These are phyloP conservation scores for Megaceryle torquata DNA, from an alignment of 2,113 vertebrate genomes.

Conservation along the genomic window DNA sequence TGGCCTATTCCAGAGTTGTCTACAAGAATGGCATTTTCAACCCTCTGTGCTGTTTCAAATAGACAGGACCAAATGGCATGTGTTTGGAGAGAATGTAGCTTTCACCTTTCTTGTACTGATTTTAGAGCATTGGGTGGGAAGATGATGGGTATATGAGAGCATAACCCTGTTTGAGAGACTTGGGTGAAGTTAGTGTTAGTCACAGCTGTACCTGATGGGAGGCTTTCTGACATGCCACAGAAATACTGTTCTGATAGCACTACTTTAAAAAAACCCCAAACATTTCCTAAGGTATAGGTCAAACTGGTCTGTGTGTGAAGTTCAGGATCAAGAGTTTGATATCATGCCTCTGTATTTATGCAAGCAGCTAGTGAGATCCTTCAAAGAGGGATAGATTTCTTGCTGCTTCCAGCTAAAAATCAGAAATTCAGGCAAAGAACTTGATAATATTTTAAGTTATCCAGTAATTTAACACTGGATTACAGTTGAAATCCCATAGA, in stretches of 20 bases:
- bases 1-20: neutral
- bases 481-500: slow-evolving; percentile 1
- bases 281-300: neutral
- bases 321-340: neutral
- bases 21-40: neutral
- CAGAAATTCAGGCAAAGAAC: neutral
- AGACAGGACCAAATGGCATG: neutral
- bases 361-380: neutral
- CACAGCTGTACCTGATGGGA: neutral
- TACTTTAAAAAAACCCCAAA: neutral
- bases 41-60: neutral
- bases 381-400: neutral
- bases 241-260: neutral
- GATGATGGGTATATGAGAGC: neutral
- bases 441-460: neutral
- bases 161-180: neutral
- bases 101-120: neutral
- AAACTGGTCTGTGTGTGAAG: neutral
- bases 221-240: neutral
- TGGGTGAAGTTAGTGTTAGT: neutral
- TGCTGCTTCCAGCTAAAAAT: neutral
- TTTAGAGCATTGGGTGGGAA: neutral
- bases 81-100: neutral
- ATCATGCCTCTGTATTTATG: neutral
- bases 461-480: slow-evolving; percentile 39